Base-by-base conservation (phyloP, 2,113 vertebrate genomes). In the Channa maculata region DNA sequence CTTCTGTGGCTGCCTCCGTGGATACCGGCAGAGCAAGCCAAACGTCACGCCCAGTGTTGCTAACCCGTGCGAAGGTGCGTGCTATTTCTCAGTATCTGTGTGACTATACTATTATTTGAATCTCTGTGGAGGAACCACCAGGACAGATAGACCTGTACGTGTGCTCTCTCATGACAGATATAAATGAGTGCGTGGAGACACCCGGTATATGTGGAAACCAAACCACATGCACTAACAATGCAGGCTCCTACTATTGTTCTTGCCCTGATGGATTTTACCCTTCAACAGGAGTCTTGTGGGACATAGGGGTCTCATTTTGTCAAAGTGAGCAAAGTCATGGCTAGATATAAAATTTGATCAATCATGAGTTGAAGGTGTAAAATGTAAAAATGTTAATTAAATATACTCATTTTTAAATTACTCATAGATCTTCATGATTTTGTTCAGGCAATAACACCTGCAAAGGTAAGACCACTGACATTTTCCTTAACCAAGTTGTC, bases 1-100 rank as follows among this genome's bases (percentile, higher is more conserved):
- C 66, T 6, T 6, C 67, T 92, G 90, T n/a, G 57, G 10, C 51
- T 91, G 90, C 33, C 13, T 53, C 41, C 1, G 1, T 15, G 91
- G 90, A 38, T 92, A 52, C 62, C 71, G 46, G 2, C 6, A 58
- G 4, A 63, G 50, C 50, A 64, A 77, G 34, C 15, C 4, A 5
- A 4, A 0, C 0, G 6, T 48, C 9, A 89, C 82, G 13, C 73
- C 88, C 66, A 90, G 87, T 50, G 0, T 5, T 34, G 0, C 10
- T 9, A 91, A 92, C 51, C 90, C 91, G 34, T 92, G 90, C 70
- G 66, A 71, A 81, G 90, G 91, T 92, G n/a, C 9, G 55, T n/a
- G 7, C 45, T 14, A n/a, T 15, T 36, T 4, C 6, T 41, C 6
- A 7, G 6, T 33, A 24, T 24, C 24, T 24, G 24, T 24, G 24